phyloP scores from a whole-genome alignment of 2,888 invertebrate genomes.

The Lepidocyrtoides sp. region DNA sequence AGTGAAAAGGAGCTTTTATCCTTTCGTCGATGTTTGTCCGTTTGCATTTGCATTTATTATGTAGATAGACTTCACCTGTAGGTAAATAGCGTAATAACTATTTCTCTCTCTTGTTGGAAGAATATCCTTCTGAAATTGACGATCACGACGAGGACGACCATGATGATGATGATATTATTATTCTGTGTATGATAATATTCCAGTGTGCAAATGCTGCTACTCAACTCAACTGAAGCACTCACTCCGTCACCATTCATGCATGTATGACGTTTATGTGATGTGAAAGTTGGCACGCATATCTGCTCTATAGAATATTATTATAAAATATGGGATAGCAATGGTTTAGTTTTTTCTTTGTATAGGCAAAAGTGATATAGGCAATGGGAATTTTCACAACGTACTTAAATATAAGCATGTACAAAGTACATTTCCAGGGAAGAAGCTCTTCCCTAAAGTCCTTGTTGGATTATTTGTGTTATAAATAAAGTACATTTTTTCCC shows the following conservation, averaged over 20 bases:
- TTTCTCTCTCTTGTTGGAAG: conserved; percentile 8
- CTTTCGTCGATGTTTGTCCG: not conserved
- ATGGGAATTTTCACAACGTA: not conserved
- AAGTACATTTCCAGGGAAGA: not conserved
- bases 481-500: conserved; percentile 26
- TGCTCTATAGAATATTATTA: conserved; percentile 59
- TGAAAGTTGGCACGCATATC: conserved; percentile 44
- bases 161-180: conserved; percentile 39
- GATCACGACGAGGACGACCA: conserved; percentile 1
- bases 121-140: conserved; percentile 19
- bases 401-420: not conserved
- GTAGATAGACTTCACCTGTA: conserved; percentile 24
- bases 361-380: not conserved
- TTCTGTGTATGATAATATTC: conserved; percentile 1
- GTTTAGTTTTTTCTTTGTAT: conserved; percentile 46
- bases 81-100: conserved; percentile 58
- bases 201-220: not conserved
- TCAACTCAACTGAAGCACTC: not conserved
- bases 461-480: conserved; percentile 39
- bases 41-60: conserved; percentile 46
- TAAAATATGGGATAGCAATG: conserved; percentile 63
- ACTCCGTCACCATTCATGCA: not conserved
- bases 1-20: conserved; percentile 2
- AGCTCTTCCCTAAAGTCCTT: not conserved
- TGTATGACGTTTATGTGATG: conserved; percentile 24